Conservation (phyloP, 2,113 vertebrate genomes). For the Cryptomyrus ogoouensis region DNA sequence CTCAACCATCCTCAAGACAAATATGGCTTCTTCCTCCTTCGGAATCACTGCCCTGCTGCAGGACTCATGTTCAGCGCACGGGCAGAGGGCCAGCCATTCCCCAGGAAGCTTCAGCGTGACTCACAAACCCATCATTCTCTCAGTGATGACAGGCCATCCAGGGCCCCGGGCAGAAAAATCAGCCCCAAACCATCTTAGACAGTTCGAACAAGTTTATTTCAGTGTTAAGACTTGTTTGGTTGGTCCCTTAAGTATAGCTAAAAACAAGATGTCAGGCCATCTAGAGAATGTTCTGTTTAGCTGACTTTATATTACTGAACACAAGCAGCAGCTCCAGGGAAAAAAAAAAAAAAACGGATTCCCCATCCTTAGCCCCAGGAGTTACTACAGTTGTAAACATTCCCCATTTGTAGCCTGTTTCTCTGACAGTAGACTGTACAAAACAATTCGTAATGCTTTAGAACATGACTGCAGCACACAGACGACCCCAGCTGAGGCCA, state of each 20-base stretch:
- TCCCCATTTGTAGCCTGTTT: neutral
- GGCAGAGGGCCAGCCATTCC: neutral
- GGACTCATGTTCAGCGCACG: neutral
- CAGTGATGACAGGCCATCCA: neutral
- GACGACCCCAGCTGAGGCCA: neutral
- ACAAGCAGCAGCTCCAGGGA: neutral
- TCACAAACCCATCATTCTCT: neutral
- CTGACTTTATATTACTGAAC: neutral
- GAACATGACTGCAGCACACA: neutral
- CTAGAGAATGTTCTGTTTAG: neutral
- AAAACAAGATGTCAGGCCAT: neutral
- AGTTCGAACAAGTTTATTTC: neutral
- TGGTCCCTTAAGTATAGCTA: neutral
- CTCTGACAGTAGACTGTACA: neutral
- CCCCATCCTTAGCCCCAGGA: neutral
- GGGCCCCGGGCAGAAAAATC: neutral
- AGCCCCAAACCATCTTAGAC: neutral
- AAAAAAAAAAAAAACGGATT: neutral
- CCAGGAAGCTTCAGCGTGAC: neutral
- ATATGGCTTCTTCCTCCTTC: neutral
- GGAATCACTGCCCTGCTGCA: neutral
- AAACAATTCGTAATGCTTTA: neutral
- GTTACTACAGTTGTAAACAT: neutral
- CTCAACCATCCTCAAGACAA: neutral
- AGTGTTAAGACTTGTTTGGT: neutral